Evolutionary conservation across 2,888 invertebrate genomes (phyloP).

Genomic region (Mesoligia furuncula): DNA sequence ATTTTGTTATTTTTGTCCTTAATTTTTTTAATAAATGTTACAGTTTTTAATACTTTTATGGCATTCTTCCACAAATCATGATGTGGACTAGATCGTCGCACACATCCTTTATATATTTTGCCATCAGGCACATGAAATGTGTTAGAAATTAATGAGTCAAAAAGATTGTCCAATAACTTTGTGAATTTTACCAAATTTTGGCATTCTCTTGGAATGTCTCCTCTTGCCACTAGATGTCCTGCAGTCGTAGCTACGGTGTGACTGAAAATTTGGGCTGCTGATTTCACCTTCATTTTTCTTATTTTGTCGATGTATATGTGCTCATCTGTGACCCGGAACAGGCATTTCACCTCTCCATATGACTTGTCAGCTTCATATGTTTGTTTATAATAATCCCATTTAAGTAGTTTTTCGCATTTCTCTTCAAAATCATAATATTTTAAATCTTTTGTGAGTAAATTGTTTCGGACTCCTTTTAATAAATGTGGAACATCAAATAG

Average conservation of each 20-base stretch:
- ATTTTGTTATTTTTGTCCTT: slow-evolving; percentile 10
- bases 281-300: slow-evolving; percentile 16
- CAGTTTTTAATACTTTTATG: slow-evolving; percentile 28
- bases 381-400: slow-evolving; percentile 34
- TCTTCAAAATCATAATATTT: slow-evolving; percentile 23
- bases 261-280: slow-evolving; percentile 19
- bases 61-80: slow-evolving; percentile 39
- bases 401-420: slow-evolving; percentile 1
- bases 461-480: slow-evolving; percentile 32
- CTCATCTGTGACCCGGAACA: slow-evolving; percentile 9
- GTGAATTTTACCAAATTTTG: slow-evolving; percentile 9
- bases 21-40: slow-evolving; percentile 16
- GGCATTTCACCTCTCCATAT: slow-evolving; percentile 20
- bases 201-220: slow-evolving; percentile 19
- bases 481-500: too few species aligned
- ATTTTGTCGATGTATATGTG: slow-evolving; percentile 20
- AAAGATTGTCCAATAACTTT: slow-evolving; percentile 28
- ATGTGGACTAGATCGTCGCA: slow-evolving; percentile 6
- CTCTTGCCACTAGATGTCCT: slow-evolving; percentile 29
- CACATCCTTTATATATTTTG: slow-evolving; percentile 34
- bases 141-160: slow-evolving; percentile 22
- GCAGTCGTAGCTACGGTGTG: slow-evolving; percentile 12
- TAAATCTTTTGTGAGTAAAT: slow-evolving; percentile 23
- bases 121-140: slow-evolving; percentile 14
- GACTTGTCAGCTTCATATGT: slow-evolving; percentile 21